A percentile compares a stretch with the other conserved stretches of the same genome.
Evolutionary conservation across 2,113 vertebrate genomes (phyloP).

Genomic region (Ictalurus punctatus): DNA sequence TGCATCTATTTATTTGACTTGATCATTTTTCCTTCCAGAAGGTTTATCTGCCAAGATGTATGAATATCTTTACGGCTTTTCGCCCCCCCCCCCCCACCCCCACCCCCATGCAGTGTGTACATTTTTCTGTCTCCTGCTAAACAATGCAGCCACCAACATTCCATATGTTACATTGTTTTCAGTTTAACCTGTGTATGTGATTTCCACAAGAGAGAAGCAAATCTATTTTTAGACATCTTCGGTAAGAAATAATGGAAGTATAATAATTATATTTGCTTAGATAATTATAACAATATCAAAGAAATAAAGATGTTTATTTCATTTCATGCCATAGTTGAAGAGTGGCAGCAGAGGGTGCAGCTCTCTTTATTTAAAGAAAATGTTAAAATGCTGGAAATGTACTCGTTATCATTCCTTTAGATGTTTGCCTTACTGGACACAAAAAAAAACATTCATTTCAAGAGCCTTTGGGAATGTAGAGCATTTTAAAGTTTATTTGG

Average conservation of each 20-base stretch:
- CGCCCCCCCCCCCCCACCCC: neutral
- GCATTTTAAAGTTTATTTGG: conserved; percentile 71
- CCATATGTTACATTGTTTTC: conserved; percentile 60
- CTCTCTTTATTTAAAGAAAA: conserved; percentile 72
- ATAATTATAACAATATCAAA: conserved; percentile 28
- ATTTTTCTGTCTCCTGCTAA: conserved; percentile 29
- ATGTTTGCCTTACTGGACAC: conserved; percentile 88
- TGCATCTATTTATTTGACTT: conserved; percentile 91
- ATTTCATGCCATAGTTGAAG: conserved; percentile 3
- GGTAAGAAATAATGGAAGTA: conserved; percentile 40
- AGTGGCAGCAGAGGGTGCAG: conserved; percentile 71
- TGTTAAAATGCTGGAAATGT: conserved; percentile 82
- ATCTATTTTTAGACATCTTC: conserved; percentile 52
- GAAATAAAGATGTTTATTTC: conserved; percentile 27
- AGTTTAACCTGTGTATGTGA: conserved; percentile 40
- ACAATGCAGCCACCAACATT: conserved; percentile 69
- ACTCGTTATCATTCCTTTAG: conserved; percentile 90
- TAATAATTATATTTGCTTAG: conserved; percentile 42
- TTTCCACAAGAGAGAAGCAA: conserved; percentile 43
- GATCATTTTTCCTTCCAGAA: conserved; percentile 65
- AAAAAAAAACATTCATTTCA: conserved; percentile 64
- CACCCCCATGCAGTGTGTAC: neutral
- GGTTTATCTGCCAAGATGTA: conserved; percentile 66
- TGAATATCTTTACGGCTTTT: conserved; percentile 55
- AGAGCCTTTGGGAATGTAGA: conserved; percentile 91